These are phyloP conservation scores for Nibea coibor DNA, from an alignment of 2,113 vertebrate genomes.

Conservation along the genomic window DNA sequence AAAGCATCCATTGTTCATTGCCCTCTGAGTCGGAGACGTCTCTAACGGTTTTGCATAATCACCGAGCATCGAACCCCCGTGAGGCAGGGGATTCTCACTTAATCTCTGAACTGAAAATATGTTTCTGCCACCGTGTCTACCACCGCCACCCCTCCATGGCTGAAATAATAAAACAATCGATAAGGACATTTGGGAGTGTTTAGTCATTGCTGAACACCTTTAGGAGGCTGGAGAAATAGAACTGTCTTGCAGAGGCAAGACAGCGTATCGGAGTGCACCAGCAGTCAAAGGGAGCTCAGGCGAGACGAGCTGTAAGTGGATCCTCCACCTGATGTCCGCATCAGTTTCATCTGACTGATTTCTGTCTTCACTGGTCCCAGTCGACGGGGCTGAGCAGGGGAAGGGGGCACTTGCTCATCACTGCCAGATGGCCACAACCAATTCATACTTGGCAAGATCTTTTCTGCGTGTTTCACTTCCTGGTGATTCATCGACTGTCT, in stretches of 20 bases:
- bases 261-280: constrained; percentile 76
- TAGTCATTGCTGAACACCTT: constrained; percentile 77
- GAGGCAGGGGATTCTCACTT: constrained; percentile 42
- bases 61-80: constrained; percentile 26
- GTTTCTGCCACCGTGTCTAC: constrained; percentile 42
- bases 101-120: constrained; percentile 53
- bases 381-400: constrained; percentile 58
- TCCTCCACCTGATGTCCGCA: constrained; percentile 83
- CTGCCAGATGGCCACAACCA: constrained; percentile 55
- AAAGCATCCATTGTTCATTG: constrained; percentile 57
- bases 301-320: constrained; percentile 82
- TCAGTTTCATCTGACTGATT: constrained; percentile 83
- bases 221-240: constrained; percentile 76
- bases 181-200: constrained; percentile 78
- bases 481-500: constrained; percentile 39
- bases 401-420: constrained; percentile 64
- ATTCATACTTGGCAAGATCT: constrained; percentile 30
- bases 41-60: constrained; percentile 71
- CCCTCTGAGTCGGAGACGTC: constrained; percentile 39
- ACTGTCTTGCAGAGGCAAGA: constrained; percentile 76
- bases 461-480: constrained; percentile 41
- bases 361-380: constrained; percentile 75
- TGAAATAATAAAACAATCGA: constrained; percentile 79
- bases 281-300: constrained; percentile 80
- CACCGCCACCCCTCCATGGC: constrained; percentile 18